Conservation (phyloP, 2,113 vertebrate genomes). For the Baryphthengus martii region DNA sequence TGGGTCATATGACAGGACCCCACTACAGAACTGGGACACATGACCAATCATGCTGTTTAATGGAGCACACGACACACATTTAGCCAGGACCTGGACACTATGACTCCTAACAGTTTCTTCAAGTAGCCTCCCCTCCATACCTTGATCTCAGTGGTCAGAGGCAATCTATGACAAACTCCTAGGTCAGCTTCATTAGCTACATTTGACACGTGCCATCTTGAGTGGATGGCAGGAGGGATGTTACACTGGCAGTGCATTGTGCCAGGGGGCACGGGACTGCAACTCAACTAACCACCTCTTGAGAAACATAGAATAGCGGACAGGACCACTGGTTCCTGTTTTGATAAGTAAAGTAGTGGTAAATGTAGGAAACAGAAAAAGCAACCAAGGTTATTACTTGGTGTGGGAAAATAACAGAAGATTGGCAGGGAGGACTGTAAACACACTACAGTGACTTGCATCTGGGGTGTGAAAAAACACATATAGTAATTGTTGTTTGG, state of each 20-base stretch:
- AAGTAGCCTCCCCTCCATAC: neutral
- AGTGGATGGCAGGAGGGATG: fast-evolving
- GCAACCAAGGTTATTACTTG: neutral
- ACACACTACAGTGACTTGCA: too few relatives aligned
- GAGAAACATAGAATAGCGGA: fast-evolving
- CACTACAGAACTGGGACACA: fast-evolving
- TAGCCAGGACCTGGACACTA: neutral
- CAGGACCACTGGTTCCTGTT: neutral
- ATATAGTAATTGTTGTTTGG: too few relatives aligned
- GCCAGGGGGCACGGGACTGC: too few relatives aligned
- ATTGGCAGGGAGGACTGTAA: neutral
- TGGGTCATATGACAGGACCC: neutral
- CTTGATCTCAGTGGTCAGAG: neutral
- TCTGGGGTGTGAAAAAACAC: neutral
- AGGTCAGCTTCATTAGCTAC: neutral
- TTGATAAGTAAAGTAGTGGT: neutral
- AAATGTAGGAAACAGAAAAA: neutral
- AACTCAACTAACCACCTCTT: neutral
- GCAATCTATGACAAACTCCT: neutral
- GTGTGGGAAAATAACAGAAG: neutral
- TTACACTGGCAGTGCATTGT: fast-evolving
- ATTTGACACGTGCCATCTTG: too few relatives aligned
- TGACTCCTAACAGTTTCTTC: neutral
- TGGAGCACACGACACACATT: neutral
- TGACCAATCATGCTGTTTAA: neutral